These are phyloP conservation scores for Prosapia bicincta DNA, from an alignment of 2,888 invertebrate species.

Conservation along the genomic window DNA sequence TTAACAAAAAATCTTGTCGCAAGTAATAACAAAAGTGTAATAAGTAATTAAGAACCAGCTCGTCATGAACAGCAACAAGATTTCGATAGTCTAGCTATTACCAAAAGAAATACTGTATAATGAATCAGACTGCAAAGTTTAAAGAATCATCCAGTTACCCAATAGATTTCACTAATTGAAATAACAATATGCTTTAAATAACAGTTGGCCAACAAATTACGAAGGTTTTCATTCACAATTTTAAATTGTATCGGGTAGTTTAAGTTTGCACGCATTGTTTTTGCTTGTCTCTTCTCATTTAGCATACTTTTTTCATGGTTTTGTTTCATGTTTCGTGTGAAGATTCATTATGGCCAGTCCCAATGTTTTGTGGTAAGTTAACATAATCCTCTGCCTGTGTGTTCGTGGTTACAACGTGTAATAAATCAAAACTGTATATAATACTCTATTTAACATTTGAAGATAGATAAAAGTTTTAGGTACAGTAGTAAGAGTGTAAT, in stretches of 20 bases:
- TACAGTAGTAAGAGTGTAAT: neutral
- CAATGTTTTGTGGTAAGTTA: slow-evolving; percentile 38
- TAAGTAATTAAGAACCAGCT: too few relatives aligned
- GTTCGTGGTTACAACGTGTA: neutral
- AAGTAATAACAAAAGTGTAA: too few relatives aligned
- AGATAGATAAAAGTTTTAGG: neutral
- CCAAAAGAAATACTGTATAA: too few relatives aligned
- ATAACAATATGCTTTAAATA: too few relatives aligned
- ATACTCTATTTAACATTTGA: neutral
- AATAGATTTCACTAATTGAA: too few relatives aligned
- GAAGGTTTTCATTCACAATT: neutral
- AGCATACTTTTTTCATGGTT: slow-evolving; percentile 20
- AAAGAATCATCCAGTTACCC: too few relatives aligned
- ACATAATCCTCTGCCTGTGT: neutral
- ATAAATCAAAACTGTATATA: neutral
- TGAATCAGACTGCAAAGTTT: too few relatives aligned
- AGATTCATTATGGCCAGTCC: slow-evolving; percentile 39
- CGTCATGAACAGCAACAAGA: too few relatives aligned
- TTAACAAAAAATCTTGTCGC: too few relatives aligned
- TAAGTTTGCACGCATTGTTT: neutral
- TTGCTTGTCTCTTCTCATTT: slow-evolving; percentile 17
- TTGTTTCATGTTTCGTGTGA: slow-evolving; percentile 34
- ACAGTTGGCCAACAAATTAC: neutral
- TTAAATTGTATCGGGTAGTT: too few relatives aligned
- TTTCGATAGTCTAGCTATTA: too few relatives aligned